These are phyloP conservation scores for Dorcus parallelipipedus DNA, from an alignment of 2,888 invertebrate genomes.

Conservation along the genomic window DNA sequence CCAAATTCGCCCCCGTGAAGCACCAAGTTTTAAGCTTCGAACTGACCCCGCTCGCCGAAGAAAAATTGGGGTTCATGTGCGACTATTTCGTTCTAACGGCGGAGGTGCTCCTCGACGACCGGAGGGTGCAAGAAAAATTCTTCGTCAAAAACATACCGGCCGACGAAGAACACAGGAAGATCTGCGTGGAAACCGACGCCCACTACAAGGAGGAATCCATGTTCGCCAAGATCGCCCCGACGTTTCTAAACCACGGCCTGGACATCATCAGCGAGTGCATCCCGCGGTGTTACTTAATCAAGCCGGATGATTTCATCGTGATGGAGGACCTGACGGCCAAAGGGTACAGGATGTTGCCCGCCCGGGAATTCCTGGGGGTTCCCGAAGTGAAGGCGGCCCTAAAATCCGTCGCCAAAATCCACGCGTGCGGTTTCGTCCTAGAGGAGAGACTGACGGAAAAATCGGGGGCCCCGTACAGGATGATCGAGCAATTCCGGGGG, in stretches of 20 bases:
- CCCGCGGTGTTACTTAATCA: slow-evolving; percentile 39
- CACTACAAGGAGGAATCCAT: slow-evolving; percentile 52
- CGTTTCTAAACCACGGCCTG: slow-evolving; percentile 38
- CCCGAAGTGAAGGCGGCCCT: slow-evolving; percentile 28
- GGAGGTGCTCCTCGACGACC: too few relatives aligned
- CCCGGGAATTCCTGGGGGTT: slow-evolving; percentile 21
- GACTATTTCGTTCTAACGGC: too few relatives aligned
- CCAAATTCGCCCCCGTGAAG: too few relatives aligned
- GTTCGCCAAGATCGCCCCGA: slow-evolving; percentile 48
- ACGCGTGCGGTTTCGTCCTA: slow-evolving; percentile 39
- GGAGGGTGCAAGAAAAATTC: slow-evolving; percentile 40
- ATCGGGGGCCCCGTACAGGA: slow-evolving; percentile 21
- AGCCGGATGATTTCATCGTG: slow-evolving; percentile 37
- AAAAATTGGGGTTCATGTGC: too few relatives aligned
- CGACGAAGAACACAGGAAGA: slow-evolving; percentile 51
- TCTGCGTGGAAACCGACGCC: slow-evolving; percentile 48
- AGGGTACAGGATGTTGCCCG: slow-evolving; percentile 31
- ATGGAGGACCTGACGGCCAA: slow-evolving; percentile 41
- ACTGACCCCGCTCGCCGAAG: too few relatives aligned
- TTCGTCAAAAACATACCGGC: slow-evolving; percentile 62
- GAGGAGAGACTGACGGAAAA: slow-evolving; percentile 33
- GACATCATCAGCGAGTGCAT: slow-evolving; percentile 33
- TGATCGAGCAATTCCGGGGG: slow-evolving; percentile 29
- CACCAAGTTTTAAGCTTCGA: too few relatives aligned
- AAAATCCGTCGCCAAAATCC: slow-evolving; percentile 31